Conservation (phyloP, 2,113 vertebrate species). For the Argyrosomus japonicus region DNA sequence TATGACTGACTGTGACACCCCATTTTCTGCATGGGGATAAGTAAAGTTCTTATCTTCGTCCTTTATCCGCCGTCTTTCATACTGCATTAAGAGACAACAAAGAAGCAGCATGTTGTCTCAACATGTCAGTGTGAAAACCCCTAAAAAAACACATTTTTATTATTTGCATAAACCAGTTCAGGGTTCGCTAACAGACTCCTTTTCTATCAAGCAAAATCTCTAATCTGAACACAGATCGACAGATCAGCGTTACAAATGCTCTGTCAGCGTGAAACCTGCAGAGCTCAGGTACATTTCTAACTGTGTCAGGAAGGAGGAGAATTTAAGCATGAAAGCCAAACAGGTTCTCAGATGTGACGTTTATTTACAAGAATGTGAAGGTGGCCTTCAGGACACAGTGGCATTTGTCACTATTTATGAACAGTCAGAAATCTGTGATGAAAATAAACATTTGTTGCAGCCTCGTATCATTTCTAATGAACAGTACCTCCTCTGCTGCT, state of each 20-base stretch:
- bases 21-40: no score
- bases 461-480: not conserved
- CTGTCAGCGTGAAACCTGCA: not conserved
- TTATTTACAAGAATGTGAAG: not conserved
- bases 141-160: no score
- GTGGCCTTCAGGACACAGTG: not conserved
- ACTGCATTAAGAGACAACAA: no score
- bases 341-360: not conserved
- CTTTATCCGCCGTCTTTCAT: no score
- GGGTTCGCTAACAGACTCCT: no score
- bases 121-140: no score
- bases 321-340: not conserved
- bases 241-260: not conserved
- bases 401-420: not conserved
- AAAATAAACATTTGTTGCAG: not conserved
- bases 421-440: no score
- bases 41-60: no score
- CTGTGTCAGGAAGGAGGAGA: not conserved
- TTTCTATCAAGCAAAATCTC: slow-evolving; percentile 19
- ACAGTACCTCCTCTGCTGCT: slow-evolving; percentile 84
- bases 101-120: no score
- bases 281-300: not conserved
- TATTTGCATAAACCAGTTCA: no score
- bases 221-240: not conserved
- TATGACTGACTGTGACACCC: no score